phyloP scores from a whole-genome alignment of 2,888 invertebrate species.

The Pollenia angustigena region DNA sequence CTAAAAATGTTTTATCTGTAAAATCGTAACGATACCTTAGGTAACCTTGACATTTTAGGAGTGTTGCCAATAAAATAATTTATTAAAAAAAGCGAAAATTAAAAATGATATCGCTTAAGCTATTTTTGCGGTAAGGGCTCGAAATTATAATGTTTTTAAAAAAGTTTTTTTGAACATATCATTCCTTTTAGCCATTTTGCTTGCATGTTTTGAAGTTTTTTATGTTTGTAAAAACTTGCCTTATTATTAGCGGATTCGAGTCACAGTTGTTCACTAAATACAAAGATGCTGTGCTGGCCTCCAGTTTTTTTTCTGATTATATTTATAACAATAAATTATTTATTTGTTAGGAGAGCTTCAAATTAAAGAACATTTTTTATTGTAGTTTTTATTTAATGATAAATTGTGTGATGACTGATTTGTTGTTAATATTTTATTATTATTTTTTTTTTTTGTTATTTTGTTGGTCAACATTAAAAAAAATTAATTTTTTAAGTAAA shows the following conservation, averaged over 20 bases:
- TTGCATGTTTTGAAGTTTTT: no score
- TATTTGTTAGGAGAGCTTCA: background rate
- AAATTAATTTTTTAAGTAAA: background rate
- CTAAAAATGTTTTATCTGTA: no score
- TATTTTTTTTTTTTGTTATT: background rate
- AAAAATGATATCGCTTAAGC: no score
- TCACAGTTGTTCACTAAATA: background rate
- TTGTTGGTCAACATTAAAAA: background rate
- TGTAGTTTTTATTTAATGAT: conserved; percentile 31
- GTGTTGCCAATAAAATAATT: no score
- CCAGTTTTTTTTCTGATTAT: conserved; percentile 15
- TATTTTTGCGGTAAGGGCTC: no score
- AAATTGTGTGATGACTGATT: conserved; percentile 51
- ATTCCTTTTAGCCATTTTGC: no score
- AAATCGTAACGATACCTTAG: no score
- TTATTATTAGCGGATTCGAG: background rate
- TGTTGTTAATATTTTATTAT: conserved; percentile 24
- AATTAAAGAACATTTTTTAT: conserved; percentile 3
- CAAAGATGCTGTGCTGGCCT: conserved; percentile 37
- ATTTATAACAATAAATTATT: conserved; percentile 45
- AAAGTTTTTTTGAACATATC: no score
- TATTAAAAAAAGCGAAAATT: no score
- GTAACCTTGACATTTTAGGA: no score
- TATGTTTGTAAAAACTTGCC: no score
- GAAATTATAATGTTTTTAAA: no score